Evolutionary conservation across 2,888 invertebrate species (phyloP), one percentile per base, ranked within the genome.

Genomic region (Lasioglossum leucozonium): DNA sequence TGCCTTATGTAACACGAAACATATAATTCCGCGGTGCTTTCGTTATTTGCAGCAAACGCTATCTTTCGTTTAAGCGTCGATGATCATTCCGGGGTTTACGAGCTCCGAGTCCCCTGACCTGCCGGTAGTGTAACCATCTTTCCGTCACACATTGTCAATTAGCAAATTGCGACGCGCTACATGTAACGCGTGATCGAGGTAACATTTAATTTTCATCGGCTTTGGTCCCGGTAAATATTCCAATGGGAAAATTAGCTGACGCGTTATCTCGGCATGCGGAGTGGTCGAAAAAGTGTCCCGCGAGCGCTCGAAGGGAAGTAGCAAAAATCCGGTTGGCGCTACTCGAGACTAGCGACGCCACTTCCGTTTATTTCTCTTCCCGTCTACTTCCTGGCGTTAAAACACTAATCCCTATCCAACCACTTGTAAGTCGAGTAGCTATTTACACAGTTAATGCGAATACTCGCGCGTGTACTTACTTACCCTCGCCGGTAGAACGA

Each of bases 381-480:
- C 84, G 80, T 86, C 80, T 88, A 37, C 77, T 87, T 86, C 81
- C 77, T 87, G 83, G 88, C 87, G 87, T 88, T 90, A 89, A 91
- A 92, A 92, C 90, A 91, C 91, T 90, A 91, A 92, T 92, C 91
- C 92, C 91, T 91, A 87, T 89, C 82, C 89, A 90, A 90, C 89
- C 91, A 92, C 91, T 93, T 85, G 89, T 81, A 82, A 84, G 88
- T 81, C 88, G 86, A 92, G 91, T 90, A 91, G 89, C 87, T 93
- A 91, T 94, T 94, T 93, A 90, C 91, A 93, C 92, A 93, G 93
- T 92, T 94, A 94, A 94, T 94, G 94, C 91, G 92, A 89, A 89
- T 92, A 91, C 91, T 92, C 87, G 88, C 74, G 75, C 88, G 82
- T 78, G 82, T 86, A 90, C 90, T 89, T 85, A 34, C 34, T 44